Percentiles rank a stretch among this genome's conserved stretches.
phyloP scores from a whole-genome alignment of 2,888 invertebrate species.

The Enoplolaimus lenunculus region DNA sequence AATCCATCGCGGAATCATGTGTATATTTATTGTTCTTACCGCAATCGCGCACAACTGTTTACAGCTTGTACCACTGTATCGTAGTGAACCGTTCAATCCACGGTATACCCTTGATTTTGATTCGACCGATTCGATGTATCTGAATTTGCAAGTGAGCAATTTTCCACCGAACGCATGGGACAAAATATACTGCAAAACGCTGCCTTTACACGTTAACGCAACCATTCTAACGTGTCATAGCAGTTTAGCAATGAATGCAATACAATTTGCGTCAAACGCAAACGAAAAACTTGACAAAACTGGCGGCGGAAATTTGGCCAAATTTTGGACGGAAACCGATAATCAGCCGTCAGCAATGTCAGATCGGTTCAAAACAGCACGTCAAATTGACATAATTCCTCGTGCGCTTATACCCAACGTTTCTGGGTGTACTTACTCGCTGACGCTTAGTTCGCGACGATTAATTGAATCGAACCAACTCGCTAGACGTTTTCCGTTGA shows the following conservation, averaged over 20 bases:
- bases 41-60: slow-evolving; percentile 12
- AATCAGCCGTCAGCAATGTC: too few relatives aligned
- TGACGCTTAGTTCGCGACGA: neutral
- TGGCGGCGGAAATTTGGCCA: neutral
- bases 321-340: neutral
- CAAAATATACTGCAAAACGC: neutral
- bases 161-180: too few relatives aligned
- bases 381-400: too few relatives aligned
- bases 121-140: neutral
- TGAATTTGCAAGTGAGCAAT: neutral
- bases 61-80: slow-evolving; percentile 1
- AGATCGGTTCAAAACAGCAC: too few relatives aligned
- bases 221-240: neutral
- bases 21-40: neutral
- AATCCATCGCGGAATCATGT: slow-evolving; percentile 7
- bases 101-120: neutral
- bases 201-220: neutral
- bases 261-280: neutral
- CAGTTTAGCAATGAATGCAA: too few relatives aligned
- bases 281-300: neutral
- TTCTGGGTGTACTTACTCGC: neutral
- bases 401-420: neutral
- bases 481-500: neutral
- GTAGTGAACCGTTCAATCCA: neutral
- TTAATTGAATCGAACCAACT: neutral